Conservation (phyloP, 2,797 vertebrate genomes). For the Pseudopleuronectes americanus region DNA sequence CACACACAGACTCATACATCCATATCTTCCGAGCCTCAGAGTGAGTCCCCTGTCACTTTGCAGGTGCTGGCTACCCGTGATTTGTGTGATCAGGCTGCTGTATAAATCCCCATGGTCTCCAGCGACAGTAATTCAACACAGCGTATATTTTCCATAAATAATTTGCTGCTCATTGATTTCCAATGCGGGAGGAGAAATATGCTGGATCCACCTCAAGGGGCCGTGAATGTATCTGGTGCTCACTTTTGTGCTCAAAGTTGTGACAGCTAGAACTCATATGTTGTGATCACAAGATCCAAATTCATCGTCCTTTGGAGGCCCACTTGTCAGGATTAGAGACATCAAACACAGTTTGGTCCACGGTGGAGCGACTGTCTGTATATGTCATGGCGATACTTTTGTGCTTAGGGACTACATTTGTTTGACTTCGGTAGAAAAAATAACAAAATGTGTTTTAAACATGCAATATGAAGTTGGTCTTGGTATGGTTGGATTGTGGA, state of each 20-base stretch:
- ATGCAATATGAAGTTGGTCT: neutral
- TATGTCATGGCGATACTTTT: conserved; percentile 10
- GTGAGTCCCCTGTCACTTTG: conserved; percentile 75
- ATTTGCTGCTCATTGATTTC: conserved; percentile 87
- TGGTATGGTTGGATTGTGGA: conserved; percentile 1
- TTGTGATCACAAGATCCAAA: conserved; percentile 81
- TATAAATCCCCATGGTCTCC: conserved; percentile 83
- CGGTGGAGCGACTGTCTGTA: neutral
- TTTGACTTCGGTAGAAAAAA: neutral
- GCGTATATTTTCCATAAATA: conserved; percentile 89
- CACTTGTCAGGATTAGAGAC: conserved; percentile 59
- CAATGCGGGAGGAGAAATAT: conserved; percentile 84
- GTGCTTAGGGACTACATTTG: neutral
- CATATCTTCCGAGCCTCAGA: conserved; percentile 52
- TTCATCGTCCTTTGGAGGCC: conserved; percentile 73
- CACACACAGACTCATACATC: conserved; percentile 50
- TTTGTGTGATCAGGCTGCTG: conserved; percentile 81
- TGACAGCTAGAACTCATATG: conserved; percentile 86
- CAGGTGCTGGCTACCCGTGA: conserved; percentile 77
- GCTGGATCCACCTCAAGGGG: conserved; percentile 80
- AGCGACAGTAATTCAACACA: conserved; percentile 85
- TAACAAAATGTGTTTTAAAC: neutral
- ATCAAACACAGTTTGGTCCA: conserved; percentile 54
- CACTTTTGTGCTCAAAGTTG: conserved; percentile 85
- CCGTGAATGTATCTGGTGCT: conserved; percentile 85